Conservation (phyloP, 2,888 invertebrate species). For the Melanchra persicariae region DNA sequence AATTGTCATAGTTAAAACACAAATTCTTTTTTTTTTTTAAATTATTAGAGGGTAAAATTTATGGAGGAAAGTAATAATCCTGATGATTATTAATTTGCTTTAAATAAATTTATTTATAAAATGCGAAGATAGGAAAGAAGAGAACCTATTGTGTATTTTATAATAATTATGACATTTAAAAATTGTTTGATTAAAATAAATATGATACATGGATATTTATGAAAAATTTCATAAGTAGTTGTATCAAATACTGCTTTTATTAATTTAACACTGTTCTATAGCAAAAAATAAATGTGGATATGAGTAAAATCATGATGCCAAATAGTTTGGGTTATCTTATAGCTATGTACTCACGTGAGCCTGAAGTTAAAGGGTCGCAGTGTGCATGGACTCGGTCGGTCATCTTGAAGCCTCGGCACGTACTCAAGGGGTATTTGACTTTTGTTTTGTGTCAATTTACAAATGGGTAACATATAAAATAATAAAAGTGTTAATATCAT, state of each 20-base stretch:
- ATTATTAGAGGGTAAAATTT: slow-evolving; percentile 1
- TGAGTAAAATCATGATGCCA: slow-evolving; percentile 50
- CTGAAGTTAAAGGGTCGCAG: slow-evolving; percentile 72
- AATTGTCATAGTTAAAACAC: neutral
- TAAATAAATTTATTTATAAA: neutral
- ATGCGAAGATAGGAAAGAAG: neutral
- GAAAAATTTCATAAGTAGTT: slow-evolving; percentile 5
- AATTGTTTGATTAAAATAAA: slow-evolving; percentile 11
- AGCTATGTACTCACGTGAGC: slow-evolving; percentile 86
- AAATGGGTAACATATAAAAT: slow-evolving; percentile 91
- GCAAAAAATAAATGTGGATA: slow-evolving; percentile 4
- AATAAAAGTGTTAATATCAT: slow-evolving; percentile 91
- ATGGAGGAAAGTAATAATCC: neutral
- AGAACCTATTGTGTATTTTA: neutral
- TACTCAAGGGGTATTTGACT: slow-evolving; percentile 87
- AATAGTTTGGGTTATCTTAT: slow-evolving; percentile 69
- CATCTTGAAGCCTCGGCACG: slow-evolving; percentile 81
- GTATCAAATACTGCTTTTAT: neutral
- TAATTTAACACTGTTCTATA: slow-evolving; percentile 14
- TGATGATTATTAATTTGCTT: neutral
- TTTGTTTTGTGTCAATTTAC: slow-evolving; percentile 91
- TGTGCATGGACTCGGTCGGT: slow-evolving; percentile 73
- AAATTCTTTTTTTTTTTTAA: neutral
- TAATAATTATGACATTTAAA: neutral
- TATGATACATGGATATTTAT: neutral